A percentile compares a stretch with the other conserved stretches of the same genome.
Conservation (phyloP, 2,113 vertebrate species). For the Mustelus asterias region DNA sequence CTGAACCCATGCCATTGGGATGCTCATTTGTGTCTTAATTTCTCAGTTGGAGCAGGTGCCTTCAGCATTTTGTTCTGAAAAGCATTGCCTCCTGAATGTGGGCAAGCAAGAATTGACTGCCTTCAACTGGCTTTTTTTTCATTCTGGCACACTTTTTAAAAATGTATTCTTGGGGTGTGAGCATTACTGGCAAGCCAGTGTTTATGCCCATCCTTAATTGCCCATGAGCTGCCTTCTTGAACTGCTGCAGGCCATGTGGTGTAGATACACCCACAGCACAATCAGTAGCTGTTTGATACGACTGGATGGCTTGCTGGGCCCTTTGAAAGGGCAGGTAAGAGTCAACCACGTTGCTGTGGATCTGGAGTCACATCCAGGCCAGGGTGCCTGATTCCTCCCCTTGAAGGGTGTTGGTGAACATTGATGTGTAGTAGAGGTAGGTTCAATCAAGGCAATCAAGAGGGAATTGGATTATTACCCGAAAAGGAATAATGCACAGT, state of each 20-base stretch:
- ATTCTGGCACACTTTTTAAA: not conserved
- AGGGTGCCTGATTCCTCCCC: not conserved
- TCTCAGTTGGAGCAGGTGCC: not conserved
- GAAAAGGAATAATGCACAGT: too few relatives aligned
- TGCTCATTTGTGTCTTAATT: not conserved
- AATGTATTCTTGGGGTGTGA: not conserved
- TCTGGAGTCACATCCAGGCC: not conserved
- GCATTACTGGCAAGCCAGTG: not conserved
- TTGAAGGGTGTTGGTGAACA: not conserved
- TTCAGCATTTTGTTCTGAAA: not conserved
- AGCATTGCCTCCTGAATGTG: not conserved
- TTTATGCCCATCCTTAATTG: not conserved
- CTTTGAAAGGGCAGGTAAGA: not conserved
- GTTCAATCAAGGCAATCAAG: too few relatives aligned
- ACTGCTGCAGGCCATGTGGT: not conserved
- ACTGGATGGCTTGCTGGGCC: not conserved
- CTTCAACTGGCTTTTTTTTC: not conserved
- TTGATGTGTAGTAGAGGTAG: too few relatives aligned
- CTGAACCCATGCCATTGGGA: not conserved
- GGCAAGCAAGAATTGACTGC: not conserved
- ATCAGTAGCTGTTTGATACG: too few relatives aligned
- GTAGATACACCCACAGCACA: not conserved
- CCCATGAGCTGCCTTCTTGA: not conserved
- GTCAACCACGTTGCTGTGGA: not conserved
- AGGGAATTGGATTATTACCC: too few relatives aligned